phyloP scores from a whole-genome alignment of 1,140 invertebrate species.

The Orchestia grillus region DNA sequence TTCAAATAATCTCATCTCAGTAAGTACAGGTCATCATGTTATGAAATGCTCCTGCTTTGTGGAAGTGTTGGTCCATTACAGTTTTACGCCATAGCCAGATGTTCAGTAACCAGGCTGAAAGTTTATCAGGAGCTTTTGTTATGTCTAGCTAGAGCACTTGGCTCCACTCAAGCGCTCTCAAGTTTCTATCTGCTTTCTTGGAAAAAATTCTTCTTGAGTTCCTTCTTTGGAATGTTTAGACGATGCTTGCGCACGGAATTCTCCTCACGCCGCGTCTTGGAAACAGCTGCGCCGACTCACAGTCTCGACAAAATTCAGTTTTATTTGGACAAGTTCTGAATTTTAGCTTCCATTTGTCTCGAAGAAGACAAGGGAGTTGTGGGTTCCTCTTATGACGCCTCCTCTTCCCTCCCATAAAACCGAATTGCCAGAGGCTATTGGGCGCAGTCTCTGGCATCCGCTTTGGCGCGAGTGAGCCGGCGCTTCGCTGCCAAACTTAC shows the following conservation, averaged over 20 bases:
- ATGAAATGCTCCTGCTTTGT: background rate
- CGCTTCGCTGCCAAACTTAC: background rate
- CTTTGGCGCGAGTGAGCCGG: background rate
- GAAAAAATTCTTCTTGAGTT: constrained; percentile 17
- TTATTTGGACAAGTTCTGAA: constrained; percentile 40
- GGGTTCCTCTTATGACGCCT: constrained; percentile 42
- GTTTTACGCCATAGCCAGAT: background rate
- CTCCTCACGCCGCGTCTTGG: background rate
- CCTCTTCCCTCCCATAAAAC: background rate
- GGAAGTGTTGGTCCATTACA: background rate
- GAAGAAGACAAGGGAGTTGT: constrained; percentile 29
- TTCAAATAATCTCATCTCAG: background rate
- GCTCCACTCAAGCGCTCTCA: constrained; percentile 5
- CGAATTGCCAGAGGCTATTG: constrained; percentile 39
- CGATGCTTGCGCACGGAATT: constrained; percentile 25
- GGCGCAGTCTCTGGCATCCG: background rate
- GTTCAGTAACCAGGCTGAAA: background rate
- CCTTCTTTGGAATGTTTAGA: constrained; percentile 27
- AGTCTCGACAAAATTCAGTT: constrained; percentile 20
- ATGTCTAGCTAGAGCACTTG: constrained; percentile 6
- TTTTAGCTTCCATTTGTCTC: constrained; percentile 40
- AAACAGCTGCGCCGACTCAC: constrained; percentile 30
- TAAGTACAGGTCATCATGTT: background rate
- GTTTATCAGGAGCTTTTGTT: constrained; percentile 1
- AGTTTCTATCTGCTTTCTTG: constrained; percentile 20